Conservation (phyloP, 2,113 vertebrate species). For the Sphaerodactylus townsendi region DNA sequence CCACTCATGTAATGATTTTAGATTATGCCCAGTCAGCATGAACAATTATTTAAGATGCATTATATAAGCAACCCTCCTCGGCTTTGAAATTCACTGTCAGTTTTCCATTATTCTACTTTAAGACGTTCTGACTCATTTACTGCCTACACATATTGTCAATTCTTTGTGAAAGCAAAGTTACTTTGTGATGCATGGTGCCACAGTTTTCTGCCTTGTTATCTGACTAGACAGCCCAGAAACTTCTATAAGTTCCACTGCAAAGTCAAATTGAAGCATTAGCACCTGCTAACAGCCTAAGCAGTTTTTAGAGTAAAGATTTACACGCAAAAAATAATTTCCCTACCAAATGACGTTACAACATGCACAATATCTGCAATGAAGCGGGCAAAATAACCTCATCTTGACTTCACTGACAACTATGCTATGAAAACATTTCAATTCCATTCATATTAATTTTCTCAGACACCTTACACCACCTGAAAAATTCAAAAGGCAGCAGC, state of each 20-base stretch:
- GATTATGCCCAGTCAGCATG: not conserved
- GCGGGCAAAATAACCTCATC: not conserved
- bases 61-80: not conserved
- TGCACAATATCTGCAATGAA: not conserved
- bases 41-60: constrained; percentile 28
- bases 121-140: constrained; percentile 28
- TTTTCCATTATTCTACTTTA: constrained; percentile 8
- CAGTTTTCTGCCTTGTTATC: not conserved
- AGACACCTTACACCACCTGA: not conserved
- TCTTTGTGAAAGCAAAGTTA: constrained; percentile 4
- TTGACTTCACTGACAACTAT: not conserved
- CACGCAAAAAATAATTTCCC: not conserved
- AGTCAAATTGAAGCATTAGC: not conserved
- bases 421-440: not conserved
- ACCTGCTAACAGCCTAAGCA: not conserved
- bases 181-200: not conserved
- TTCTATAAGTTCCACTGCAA: not conserved
- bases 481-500: not conserved
- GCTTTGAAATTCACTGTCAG: not conserved
- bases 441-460: not conserved
- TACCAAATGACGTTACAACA: not conserved
- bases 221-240: not conserved
- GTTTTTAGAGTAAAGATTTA: not conserved
- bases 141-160: not conserved
- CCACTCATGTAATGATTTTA: not conserved